Evolutionary conservation across 2,113 vertebrate species (phyloP).

Genomic region (Phrynosoma blainvillii): DNA sequence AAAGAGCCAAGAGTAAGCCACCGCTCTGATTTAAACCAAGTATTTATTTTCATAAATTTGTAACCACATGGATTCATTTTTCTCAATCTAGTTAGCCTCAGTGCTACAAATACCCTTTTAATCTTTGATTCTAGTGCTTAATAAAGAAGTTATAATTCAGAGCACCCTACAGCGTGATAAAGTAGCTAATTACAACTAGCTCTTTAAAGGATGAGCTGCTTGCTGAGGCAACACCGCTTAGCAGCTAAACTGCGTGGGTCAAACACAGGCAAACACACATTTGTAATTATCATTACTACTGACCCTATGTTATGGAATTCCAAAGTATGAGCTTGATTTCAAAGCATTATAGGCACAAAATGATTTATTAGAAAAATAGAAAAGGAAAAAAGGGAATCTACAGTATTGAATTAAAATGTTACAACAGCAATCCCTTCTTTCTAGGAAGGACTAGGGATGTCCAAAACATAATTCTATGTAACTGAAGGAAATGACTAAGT

Average conservation of each 20-base stretch:
- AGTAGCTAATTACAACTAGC: slow-evolving; percentile 71
- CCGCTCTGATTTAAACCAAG: slow-evolving; percentile 58
- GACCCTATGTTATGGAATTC: not conserved
- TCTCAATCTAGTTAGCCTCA: slow-evolving; percentile 58
- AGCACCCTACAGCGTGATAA: slow-evolving; percentile 65
- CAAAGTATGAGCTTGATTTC: not conserved
- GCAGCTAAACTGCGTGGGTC: slow-evolving; percentile 58
- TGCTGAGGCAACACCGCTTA: slow-evolving; percentile 40
- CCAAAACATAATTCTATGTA: not conserved
- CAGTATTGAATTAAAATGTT: not conserved
- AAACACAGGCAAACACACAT: slow-evolving; percentile 40
- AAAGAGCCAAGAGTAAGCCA: slow-evolving; percentile 63
- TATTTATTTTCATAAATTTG: slow-evolving; percentile 63
- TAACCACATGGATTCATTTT: slow-evolving; percentile 60
- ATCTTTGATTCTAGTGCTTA: slow-evolving; percentile 68
- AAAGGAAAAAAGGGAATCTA: not conserved
- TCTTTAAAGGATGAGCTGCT: slow-evolving; percentile 64
- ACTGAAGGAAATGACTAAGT: not conserved
- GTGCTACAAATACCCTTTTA: slow-evolving; percentile 50
- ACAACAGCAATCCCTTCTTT: not conserved
- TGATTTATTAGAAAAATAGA: not conserved
- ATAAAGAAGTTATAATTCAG: slow-evolving; percentile 65
- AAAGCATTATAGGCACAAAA: not conserved
- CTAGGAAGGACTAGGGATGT: not conserved
- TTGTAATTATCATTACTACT: slow-evolving; percentile 13